phyloP scores from a whole-genome alignment of 2,888 invertebrate genomes.

The Eupithecia subfuscata region DNA sequence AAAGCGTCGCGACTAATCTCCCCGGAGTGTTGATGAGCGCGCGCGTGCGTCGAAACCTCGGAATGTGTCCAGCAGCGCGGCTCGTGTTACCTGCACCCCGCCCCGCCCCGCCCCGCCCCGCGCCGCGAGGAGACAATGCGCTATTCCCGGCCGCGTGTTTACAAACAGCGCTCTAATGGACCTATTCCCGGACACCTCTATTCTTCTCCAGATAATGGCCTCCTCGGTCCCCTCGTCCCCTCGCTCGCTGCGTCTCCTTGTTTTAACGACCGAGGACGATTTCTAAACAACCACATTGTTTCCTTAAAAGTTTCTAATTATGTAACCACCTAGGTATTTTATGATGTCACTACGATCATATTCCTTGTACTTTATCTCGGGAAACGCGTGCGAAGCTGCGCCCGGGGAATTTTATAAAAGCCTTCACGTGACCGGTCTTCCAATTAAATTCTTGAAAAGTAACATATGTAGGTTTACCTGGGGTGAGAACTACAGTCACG shows the following conservation, averaged over 20 bases:
- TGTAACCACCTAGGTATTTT: neutral
- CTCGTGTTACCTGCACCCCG: neutral
- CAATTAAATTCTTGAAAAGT: too few species aligned
- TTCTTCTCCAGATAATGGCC: conserved; percentile 42
- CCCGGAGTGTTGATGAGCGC: conserved; percentile 53
- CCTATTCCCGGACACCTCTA: conserved; percentile 61
- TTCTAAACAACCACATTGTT: conserved; percentile 12
- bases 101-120: neutral
- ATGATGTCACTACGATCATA: neutral
- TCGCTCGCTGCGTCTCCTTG: neutral
- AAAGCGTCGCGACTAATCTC: conserved; percentile 70
- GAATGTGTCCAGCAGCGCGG: conserved; percentile 51
- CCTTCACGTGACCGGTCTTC: too few species aligned
- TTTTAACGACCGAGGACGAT: neutral
- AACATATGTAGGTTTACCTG: too few species aligned
- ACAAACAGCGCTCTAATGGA: conserved; percentile 75
- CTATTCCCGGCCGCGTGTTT: conserved; percentile 60
- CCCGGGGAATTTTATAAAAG: too few species aligned
- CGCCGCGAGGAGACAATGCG: neutral
- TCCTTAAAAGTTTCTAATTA: neutral
- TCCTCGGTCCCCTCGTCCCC: neutral
- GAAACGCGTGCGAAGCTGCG: too few species aligned
- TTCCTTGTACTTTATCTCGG: neutral
- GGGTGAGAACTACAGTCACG: too few species aligned
- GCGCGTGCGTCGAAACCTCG: conserved; percentile 47